Evolutionary conservation across 2,113 vertebrate species (phyloP).

Genomic region (Gymnobelideus leadbeateri): DNA sequence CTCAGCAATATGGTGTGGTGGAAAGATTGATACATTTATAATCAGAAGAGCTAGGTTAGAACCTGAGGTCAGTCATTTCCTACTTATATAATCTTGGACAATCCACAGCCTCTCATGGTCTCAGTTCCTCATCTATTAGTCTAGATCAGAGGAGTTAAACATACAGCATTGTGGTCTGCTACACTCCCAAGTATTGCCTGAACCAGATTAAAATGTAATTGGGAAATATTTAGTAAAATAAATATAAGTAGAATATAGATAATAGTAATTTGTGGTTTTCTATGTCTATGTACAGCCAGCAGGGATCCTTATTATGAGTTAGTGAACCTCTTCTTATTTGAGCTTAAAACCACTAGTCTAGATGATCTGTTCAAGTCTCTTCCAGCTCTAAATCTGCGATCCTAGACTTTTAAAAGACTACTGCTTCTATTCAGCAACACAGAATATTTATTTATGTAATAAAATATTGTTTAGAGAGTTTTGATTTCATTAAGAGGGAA

Average conservation of each 20-base stretch:
- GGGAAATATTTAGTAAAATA: background rate
- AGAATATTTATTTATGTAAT: constrained; percentile 37
- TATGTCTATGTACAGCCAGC: background rate
- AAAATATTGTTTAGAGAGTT: constrained; percentile 14
- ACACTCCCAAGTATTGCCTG: background rate
- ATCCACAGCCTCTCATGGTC: background rate
- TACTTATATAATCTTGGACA: background rate
- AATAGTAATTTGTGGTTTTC: background rate
- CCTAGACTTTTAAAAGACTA: background rate
- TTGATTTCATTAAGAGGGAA: constrained; percentile 54
- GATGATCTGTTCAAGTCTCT: background rate
- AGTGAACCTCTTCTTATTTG: background rate
- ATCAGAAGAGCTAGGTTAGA: too few relatives aligned
- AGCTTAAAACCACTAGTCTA: background rate
- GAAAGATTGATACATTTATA: background rate
- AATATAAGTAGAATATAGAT: background rate
- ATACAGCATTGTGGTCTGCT: background rate
- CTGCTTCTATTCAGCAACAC: constrained; percentile 14
- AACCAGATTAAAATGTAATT: background rate
- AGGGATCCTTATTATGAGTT: background rate
- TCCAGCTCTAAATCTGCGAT: background rate
- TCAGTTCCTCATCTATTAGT: background rate
- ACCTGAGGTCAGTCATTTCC: background rate
- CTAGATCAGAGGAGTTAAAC: too few relatives aligned
- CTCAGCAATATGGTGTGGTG: background rate